Percentiles rank a stretch among this genome's conserved stretches.
Conservation (phyloP, 2,113 vertebrate species). For the Mungos mungo region DNA sequence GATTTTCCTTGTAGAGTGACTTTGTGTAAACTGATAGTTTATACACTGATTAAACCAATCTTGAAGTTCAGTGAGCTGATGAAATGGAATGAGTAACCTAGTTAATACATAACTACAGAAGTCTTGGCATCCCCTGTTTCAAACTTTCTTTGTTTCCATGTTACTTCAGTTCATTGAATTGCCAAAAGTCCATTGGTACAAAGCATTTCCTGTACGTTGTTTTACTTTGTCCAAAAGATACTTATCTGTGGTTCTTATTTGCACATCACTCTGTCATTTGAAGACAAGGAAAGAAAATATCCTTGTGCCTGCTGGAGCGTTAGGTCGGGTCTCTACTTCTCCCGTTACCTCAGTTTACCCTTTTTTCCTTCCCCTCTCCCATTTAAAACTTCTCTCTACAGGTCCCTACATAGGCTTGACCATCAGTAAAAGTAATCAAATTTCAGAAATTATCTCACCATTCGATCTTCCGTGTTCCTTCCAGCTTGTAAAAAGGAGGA, state of each 20-base stretch:
- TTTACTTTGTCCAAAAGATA: constrained; percentile 50
- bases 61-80: constrained; percentile 38
- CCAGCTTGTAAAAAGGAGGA: neutral
- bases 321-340: neutral
- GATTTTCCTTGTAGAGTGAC: neutral
- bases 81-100: constrained; percentile 43
- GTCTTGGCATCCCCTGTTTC: constrained; percentile 20
- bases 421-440: constrained; percentile 26
- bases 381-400: neutral
- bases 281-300: constrained; percentile 15
- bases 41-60: neutral
- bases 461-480: constrained; percentile 44
- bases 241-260: constrained; percentile 58
- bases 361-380: neutral
- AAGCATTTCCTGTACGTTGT: constrained; percentile 67
- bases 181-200: constrained; percentile 40
- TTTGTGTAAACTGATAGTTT: constrained; percentile 57
- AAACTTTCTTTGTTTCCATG: neutral
- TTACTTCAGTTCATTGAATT: constrained; percentile 1
- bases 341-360: neutral
- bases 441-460: constrained; percentile 19
- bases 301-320: neutral
- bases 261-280: constrained; percentile 30
- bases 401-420: neutral
- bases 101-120: constrained; percentile 49